phyloP scores from a whole-genome alignment of 2,888 invertebrate species.

The Drosophila pegasa region DNA sequence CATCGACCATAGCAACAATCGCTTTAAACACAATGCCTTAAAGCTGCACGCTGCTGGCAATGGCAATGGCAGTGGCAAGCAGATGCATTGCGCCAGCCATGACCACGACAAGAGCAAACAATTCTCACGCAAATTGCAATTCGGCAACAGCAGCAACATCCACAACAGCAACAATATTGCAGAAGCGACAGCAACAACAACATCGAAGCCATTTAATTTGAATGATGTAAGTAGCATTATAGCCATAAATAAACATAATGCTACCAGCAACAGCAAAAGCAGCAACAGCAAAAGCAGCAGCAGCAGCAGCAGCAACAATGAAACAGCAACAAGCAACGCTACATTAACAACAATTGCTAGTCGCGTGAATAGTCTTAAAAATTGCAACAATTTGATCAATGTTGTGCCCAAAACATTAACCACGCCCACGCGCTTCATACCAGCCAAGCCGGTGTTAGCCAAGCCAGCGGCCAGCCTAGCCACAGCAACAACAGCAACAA shows the following conservation, averaged over 20 bases:
- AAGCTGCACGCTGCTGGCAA: conserved; percentile 53
- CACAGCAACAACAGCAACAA: conserved; percentile 28
- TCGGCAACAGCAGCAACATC: conserved; percentile 35
- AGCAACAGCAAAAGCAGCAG: conserved; percentile 27
- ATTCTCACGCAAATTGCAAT: conserved; percentile 41
- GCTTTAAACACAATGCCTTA: conserved; percentile 55
- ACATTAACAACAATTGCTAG: conserved; percentile 47
- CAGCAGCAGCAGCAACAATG: conserved; percentile 20
- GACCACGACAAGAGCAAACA: conserved; percentile 39
- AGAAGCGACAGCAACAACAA: conserved; percentile 21
- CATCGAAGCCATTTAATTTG: conserved; percentile 68
- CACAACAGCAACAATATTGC: conserved; percentile 33
- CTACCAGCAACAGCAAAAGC: conserved; percentile 64
- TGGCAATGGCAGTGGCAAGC: conserved; percentile 38
- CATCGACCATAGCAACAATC: conserved; percentile 42
- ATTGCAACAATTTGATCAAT: conserved; percentile 40
- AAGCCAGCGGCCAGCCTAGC: conserved; percentile 42
- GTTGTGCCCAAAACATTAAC: conserved; percentile 69
- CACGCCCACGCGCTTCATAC: conserved; percentile 72
- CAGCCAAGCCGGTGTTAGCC: conserved; percentile 63
- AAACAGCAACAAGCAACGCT: conserved; percentile 37
- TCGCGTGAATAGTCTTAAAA: conserved; percentile 48
- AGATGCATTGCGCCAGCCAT: conserved; percentile 28
- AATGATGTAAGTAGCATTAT: conserved; percentile 76
- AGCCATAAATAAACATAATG: conserved; percentile 62